These are phyloP conservation scores for Schlechtendalia chinensis DNA, from an alignment of 1,140 invertebrate species.

Conservation along the genomic window DNA sequence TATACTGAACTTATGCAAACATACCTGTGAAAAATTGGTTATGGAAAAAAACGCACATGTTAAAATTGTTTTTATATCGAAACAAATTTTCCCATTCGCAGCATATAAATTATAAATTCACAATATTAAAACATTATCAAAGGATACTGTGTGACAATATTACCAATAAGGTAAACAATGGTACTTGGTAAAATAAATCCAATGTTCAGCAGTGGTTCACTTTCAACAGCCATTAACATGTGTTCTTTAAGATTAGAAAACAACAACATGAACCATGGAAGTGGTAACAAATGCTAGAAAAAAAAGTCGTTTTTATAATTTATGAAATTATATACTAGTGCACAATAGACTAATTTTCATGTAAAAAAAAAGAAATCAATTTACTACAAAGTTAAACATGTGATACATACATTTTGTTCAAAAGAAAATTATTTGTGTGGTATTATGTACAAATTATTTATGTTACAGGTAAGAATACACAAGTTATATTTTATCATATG, in stretches of 20 bases:
- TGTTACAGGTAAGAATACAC: too few species aligned
- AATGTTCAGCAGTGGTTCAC: constrained; percentile 60
- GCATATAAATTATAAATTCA: not conserved
- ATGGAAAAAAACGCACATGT: not conserved
- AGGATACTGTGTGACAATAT: constrained; percentile 87
- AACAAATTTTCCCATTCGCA: too few species aligned
- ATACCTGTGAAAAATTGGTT: constrained; percentile 60
- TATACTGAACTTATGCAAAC: constrained; percentile 94
- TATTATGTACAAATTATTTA: too few species aligned
- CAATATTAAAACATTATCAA: constrained; percentile 52
- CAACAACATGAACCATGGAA: constrained; percentile 81
- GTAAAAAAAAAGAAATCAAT: too few species aligned
- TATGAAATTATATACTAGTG: too few species aligned
- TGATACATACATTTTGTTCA: too few species aligned
- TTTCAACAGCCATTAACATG: constrained; percentile 62
- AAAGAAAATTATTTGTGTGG: too few species aligned
- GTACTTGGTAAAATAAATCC: constrained; percentile 67
- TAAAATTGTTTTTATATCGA: too few species aligned
- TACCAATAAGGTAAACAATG: constrained; percentile 78
- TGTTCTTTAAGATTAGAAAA: constrained; percentile 74
- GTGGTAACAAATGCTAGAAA: constrained; percentile 74
- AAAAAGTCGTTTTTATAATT: not conserved
- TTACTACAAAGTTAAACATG: too few species aligned
- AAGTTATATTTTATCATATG: constrained; percentile 17
- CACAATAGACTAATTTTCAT: too few species aligned